Conservation (phyloP, 2,888 invertebrate genomes). For the Philhelius pedissequus region DNA sequence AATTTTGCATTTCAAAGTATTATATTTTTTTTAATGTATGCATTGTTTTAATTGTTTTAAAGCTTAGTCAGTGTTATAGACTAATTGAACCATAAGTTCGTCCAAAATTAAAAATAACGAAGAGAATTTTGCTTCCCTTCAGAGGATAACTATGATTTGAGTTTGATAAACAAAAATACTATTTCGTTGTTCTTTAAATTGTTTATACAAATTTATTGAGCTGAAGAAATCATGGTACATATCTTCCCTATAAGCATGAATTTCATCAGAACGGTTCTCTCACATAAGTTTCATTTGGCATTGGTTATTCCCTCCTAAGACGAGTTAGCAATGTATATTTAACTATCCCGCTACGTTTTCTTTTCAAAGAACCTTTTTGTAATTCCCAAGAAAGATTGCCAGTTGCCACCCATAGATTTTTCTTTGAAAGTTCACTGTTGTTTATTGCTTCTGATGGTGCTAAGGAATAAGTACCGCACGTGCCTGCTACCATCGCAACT, state of each 20-base stretch:
- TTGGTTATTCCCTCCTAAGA: not conserved
- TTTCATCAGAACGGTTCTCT: not conserved
- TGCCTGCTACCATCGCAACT: not conserved
- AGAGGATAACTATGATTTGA: too few relatives aligned
- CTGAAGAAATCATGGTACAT: not conserved
- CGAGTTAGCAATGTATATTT: not conserved
- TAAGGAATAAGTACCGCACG: not conserved
- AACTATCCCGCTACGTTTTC: conserved; percentile 1
- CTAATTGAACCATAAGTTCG: too few relatives aligned
- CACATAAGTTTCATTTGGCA: not conserved
- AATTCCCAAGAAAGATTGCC: not conserved
- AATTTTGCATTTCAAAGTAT: too few relatives aligned
- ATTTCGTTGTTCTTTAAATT: too few relatives aligned
- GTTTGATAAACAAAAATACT: too few relatives aligned
- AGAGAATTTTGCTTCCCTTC: too few relatives aligned
- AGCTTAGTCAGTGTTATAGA: too few relatives aligned
- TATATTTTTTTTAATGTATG: too few relatives aligned
- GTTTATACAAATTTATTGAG: not conserved
- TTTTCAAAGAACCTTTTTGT: not conserved
- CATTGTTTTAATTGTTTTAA: too few relatives aligned
- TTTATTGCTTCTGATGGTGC: conserved; percentile 9
- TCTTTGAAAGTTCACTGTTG: conserved; percentile 4
- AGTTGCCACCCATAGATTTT: conserved; percentile 13
- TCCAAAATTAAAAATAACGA: too few relatives aligned
- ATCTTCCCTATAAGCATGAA: not conserved